Base-by-base conservation (phyloP, 2,113 vertebrate genomes). In the Seriola quinqueradiata region DNA sequence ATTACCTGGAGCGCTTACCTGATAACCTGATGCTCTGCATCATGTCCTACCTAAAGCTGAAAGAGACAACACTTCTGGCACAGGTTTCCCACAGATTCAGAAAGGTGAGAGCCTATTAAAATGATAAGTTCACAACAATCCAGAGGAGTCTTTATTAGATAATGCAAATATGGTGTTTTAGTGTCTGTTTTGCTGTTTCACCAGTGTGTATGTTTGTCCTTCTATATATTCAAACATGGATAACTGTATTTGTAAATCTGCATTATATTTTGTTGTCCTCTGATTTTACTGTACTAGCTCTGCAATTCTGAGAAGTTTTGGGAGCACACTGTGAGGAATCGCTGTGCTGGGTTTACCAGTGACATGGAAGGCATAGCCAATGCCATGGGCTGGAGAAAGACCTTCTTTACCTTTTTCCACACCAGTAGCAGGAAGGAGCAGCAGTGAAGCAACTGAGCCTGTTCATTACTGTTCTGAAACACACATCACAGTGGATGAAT, bases 1-100 rank as follows among this genome's bases (percentile, higher is more conserved):
- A 96, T 91, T 96, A 95, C 90, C 92, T 97, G 57, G 92, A 96
- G 40, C 23, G 55, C 59, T 93, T 98, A 89, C 92, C 96, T 54
- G 94, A 96, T 63, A 60, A 60, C 4, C 65, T 96, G 76, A 90
- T 97, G 46, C 89, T 96, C 61, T 76, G 46, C 60, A 95, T 96
- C 40, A 75, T 96, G 77, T 95, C 90, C 82, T 95, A 93, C 81
- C 90, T 97, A 78, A 87, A 93, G 48, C 87, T 96, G 61, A 94
- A 96, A 89, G 95, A 96, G 25, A 81, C 93, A 74, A 69, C 90
- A 78, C 90, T 83, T 54, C 85, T 97, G 67, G 93, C 93, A 79
- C 93, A 96, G 86, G 94, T 92, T 48, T 96, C 95, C 70, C 65
- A 5, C 8, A 92, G 72, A 89, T 95, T 95, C 82, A 87, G 88